These are phyloP conservation scores for Halocynthia aurantium DNA, from an alignment of 23 tunicate genomes.

Conservation along the genomic window DNA sequence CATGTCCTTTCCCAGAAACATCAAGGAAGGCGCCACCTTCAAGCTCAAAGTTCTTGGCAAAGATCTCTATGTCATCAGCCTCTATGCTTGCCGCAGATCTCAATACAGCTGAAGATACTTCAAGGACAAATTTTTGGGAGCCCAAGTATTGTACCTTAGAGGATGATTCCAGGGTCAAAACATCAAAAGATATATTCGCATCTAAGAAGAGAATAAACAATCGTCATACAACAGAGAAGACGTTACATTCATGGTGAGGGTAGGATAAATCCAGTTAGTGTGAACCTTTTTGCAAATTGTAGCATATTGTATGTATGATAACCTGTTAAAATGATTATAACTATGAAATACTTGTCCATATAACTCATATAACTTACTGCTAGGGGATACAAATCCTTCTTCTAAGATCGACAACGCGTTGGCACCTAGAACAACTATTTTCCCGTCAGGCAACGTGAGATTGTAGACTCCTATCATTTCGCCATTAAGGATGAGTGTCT, in stretches of 20 bases:
- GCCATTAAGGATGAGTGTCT: constrained; percentile 1
- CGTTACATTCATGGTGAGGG: too few relatives aligned
- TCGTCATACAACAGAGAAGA: too few relatives aligned
- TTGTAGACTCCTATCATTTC: constrained; percentile 12
- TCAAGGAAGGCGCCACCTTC: constrained; percentile 23
- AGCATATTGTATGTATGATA: too few relatives aligned
- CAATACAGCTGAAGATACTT: constrained; percentile 2
- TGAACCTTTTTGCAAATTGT: too few relatives aligned
- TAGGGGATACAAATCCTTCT: constrained; percentile 2
- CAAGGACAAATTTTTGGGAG: constrained; percentile 5
- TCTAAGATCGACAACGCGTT: constrained; percentile 5
- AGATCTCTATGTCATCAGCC: not conserved
- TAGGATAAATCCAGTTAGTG: too few relatives aligned
- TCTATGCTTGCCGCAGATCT: constrained; percentile 7
- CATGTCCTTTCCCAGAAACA: constrained; percentile 5
- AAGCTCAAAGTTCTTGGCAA: constrained; percentile 9
- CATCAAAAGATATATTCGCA: constrained; percentile 11
- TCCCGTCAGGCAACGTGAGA: constrained; percentile 15
- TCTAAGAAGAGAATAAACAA: not conserved
- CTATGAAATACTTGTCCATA: too few relatives aligned
- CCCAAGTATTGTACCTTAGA: constrained; percentile 3
- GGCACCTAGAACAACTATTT: constrained; percentile 3
- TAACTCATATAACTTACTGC: not conserved
- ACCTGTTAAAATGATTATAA: too few relatives aligned
- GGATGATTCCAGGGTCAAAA: constrained; percentile 16